Percentiles rank a stretch among this genome's conserved stretches.
Evolutionary conservation across 1,140 invertebrate genomes (phyloP).

Genomic region (Leptopilina clavipes): DNA sequence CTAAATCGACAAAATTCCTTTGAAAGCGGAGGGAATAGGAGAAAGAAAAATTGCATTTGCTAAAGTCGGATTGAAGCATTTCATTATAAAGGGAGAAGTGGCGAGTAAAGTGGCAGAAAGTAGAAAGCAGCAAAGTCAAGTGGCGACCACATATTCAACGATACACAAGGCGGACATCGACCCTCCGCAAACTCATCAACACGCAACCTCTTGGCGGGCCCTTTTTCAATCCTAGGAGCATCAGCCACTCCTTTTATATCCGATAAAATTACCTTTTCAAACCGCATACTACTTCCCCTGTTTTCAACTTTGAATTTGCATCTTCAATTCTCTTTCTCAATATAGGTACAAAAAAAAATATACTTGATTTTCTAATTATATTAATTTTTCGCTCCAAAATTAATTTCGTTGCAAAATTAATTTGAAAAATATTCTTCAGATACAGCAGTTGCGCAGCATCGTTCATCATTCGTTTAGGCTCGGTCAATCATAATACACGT

Average conservation of each 20-base stretch:
- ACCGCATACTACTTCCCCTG: not conserved
- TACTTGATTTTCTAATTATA: too few relatives aligned
- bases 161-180: constrained; percentile 31
- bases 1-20: too few relatives aligned
- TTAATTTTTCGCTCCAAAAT: too few relatives aligned
- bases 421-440: constrained; percentile 1
- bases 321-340: not conserved
- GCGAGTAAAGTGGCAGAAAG: constrained; percentile 22
- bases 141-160: constrained; percentile 23
- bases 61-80: constrained; percentile 15
- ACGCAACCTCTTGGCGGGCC: constrained; percentile 26
- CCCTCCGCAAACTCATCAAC: constrained; percentile 30
- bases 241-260: not conserved
- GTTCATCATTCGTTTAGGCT: constrained; percentile 26
- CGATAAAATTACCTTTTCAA: constrained; percentile 25
- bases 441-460: not conserved
- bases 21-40: too few relatives aligned
- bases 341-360: too few relatives aligned
- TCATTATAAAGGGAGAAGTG: constrained; percentile 23
- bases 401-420: constrained; percentile 10
- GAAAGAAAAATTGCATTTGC: constrained; percentile 3
- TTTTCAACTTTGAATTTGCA: not conserved
- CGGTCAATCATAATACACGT: not conserved
- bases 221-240: constrained; percentile 23
- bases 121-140: constrained; percentile 32